Conservation (phyloP, 2,888 invertebrate genomes). For the Trissonchulus sp. region DNA sequence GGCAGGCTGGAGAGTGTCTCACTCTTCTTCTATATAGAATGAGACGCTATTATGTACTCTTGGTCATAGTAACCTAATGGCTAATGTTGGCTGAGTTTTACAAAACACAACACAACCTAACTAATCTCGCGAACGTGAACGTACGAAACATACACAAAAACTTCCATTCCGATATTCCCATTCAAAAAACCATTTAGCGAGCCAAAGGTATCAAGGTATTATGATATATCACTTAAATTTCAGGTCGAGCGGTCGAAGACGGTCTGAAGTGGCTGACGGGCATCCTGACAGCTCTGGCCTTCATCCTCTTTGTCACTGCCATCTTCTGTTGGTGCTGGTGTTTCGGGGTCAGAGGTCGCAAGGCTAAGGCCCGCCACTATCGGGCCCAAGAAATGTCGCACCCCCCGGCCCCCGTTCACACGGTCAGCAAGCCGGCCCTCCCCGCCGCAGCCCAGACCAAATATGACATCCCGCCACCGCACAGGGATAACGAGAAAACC, state of each 20-base stretch:
- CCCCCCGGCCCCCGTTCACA: background rate
- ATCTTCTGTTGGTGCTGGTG: conserved; percentile 36
- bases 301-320: conserved; percentile 26
- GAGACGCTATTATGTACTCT: too few species aligned
- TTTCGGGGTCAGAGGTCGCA: background rate
- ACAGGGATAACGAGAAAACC: background rate
- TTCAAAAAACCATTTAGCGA: background rate
- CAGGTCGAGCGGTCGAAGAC: conserved; percentile 41
- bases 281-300: background rate
- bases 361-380: conserved; percentile 4
- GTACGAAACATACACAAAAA: too few species aligned
- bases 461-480: background rate
- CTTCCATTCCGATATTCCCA: too few species aligned
- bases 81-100: too few species aligned
- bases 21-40: too few species aligned
- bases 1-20: too few species aligned
- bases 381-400: background rate
- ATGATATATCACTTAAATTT: background rate
- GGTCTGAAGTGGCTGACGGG: conserved; percentile 44
- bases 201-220: background rate
- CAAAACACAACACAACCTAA: too few species aligned
- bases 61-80: too few species aligned
- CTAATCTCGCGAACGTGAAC: too few species aligned
- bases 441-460: background rate
- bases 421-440: background rate